Evolutionary conservation across 2,797 vertebrate species (phyloP).

Genomic region (Prionace glauca): DNA sequence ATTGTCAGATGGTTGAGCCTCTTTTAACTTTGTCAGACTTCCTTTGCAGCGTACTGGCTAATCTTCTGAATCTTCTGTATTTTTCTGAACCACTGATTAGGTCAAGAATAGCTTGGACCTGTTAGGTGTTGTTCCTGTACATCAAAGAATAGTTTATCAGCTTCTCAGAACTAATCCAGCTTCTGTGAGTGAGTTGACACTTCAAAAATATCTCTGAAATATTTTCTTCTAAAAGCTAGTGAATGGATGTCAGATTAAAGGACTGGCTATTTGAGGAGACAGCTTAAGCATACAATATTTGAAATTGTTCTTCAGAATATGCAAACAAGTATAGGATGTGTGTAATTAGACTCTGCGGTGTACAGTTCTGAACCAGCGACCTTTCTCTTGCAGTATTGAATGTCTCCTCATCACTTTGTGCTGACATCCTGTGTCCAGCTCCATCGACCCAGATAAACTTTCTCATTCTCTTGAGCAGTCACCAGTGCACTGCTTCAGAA

Average conservation of each 20-base stretch:
- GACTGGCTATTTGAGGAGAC: neutral
- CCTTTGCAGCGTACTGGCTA: neutral
- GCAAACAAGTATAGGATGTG: neutral
- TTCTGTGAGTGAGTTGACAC: neutral
- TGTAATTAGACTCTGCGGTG: neutral
- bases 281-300: slow-evolving; percentile 19
- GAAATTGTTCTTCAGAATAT: neutral
- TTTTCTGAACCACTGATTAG: neutral
- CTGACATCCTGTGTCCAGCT: slow-evolving; percentile 10
- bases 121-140: neutral
- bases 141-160: neutral
- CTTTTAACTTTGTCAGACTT: neutral
- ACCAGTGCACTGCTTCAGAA: neutral
- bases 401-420: slow-evolving; percentile 9
- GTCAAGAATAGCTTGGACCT: neutral
- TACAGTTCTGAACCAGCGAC: neutral
- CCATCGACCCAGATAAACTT: neutral
- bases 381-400: slow-evolving; percentile 3
- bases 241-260: neutral
- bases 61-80: neutral
- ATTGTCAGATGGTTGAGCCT: neutral
- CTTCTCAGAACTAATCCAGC: neutral
- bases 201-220: neutral
- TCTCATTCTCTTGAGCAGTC: neutral
- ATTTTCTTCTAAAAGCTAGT: neutral